A percentile compares a stretch with the other conserved stretches of the same genome.
These are phyloP conservation scores for Tetragnatha versicolor DNA, from an alignment of 1,140 invertebrate genomes.

Conservation along the genomic window DNA sequence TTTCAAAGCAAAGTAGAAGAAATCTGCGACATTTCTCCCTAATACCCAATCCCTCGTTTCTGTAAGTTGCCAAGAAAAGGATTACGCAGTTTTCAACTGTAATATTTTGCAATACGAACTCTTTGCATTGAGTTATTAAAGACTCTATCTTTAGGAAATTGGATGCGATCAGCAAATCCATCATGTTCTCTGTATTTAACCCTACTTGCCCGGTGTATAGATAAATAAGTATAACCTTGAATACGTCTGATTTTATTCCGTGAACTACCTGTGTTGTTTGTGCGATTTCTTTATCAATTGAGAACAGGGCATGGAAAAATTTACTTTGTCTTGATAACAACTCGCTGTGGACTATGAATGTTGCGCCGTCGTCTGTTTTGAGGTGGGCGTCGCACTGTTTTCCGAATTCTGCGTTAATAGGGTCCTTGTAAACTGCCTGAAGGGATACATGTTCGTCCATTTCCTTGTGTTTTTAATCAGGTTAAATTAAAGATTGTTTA, in stretches of 20 bases:
- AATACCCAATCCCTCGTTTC: not conserved
- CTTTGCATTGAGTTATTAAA: not conserved
- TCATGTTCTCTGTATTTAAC: not conserved
- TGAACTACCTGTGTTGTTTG: not conserved
- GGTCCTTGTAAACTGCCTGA: too few species aligned
- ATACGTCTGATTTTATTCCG: not conserved
- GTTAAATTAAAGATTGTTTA: too few species aligned
- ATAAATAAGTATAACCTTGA: not conserved
- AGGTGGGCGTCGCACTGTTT: too few species aligned
- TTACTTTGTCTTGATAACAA: not conserved
- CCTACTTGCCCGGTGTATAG: not conserved
- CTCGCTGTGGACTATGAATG: constrained; percentile 17
- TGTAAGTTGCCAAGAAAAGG: not conserved
- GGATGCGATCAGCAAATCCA: not conserved
- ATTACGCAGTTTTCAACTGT: not conserved
- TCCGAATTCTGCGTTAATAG: too few species aligned
- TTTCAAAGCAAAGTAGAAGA: not conserved
- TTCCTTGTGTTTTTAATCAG: too few species aligned
- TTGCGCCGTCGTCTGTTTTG: constrained; percentile 5
- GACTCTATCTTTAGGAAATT: not conserved
- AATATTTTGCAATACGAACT: not conserved
- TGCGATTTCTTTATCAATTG: not conserved
- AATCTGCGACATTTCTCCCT: not conserved
- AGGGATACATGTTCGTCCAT: too few species aligned
- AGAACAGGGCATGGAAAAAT: not conserved